These are phyloP conservation scores for Volucella zonaria DNA, from an alignment of 2,888 invertebrate species.

Conservation along the genomic window DNA sequence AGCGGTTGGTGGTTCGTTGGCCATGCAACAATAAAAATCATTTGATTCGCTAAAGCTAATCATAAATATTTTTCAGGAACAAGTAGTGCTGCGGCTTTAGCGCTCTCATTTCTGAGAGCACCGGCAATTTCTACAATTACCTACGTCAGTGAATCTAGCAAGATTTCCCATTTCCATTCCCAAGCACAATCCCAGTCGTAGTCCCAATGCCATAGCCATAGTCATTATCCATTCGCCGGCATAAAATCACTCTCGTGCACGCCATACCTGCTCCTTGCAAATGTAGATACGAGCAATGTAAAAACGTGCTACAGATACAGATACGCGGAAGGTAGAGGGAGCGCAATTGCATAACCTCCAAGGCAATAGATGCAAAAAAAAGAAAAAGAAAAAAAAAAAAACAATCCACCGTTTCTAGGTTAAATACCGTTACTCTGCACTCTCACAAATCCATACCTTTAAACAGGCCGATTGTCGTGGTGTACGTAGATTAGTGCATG, in stretches of 20 bases:
- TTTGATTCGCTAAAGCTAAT: conserved; percentile 10
- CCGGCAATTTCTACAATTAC: conserved; percentile 16
- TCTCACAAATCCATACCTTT: not conserved
- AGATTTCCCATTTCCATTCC: conserved; percentile 11
- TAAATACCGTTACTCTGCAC: conserved; percentile 60
- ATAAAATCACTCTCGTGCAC: conserved; percentile 10
- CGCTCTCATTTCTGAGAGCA: conserved; percentile 16
- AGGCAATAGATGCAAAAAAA: conserved; percentile 17
- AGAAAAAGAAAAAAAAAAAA: not conserved
- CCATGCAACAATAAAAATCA: conserved; percentile 8
- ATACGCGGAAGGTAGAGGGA: not conserved
- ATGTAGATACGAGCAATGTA: conserved; percentile 16
- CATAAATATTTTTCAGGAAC: conserved; percentile 2
- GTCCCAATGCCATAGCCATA: no score
- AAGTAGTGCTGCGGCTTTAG: not conserved
- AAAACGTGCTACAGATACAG: not conserved
- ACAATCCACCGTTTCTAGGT: conserved; percentile 59
- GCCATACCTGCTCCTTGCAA: not conserved
- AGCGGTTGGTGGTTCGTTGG: not conserved
- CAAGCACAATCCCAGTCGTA: no score
- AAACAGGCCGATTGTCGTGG: not conserved
- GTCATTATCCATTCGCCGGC: conserved; percentile 17
- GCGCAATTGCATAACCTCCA: conserved; percentile 43
- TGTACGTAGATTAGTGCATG: conserved; percentile 7
- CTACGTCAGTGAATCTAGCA: conserved; percentile 8